phyloP scores from a whole-genome alignment of 2,113 vertebrate species.

The Periophthalmus modestus region DNA sequence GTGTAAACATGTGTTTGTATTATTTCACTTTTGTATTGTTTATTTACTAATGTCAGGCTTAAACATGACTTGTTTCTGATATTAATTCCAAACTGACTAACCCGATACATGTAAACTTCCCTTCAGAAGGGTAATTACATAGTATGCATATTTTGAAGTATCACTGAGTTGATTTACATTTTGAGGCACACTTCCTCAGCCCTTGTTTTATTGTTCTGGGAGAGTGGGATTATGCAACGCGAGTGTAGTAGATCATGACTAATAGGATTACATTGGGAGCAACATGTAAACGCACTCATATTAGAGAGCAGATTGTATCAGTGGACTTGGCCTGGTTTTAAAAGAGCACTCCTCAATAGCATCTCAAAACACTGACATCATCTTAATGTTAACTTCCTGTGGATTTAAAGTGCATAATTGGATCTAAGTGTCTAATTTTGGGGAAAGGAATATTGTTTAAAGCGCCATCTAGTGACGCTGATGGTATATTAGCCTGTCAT shows the following conservation, averaged over 20 bases:
- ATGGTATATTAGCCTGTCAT: neutral
- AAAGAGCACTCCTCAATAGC: constrained; percentile 18
- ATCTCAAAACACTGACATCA: constrained; percentile 29
- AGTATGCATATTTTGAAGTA: neutral
- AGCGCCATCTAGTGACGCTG: neutral
- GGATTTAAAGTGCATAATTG: constrained; percentile 41
- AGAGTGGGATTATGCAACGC: constrained; percentile 41
- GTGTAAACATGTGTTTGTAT: too few species aligned
- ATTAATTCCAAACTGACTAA: too few species aligned
- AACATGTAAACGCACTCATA: constrained; percentile 41
- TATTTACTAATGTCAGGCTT: too few species aligned
- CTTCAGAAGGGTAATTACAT: neutral
- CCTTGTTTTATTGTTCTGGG: constrained; percentile 9
- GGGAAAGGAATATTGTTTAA: neutral
- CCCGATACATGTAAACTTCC: neutral
- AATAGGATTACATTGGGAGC: constrained; percentile 46
- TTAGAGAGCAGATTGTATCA: constrained; percentile 30
- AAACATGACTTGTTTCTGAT: too few species aligned
- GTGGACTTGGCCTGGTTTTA: constrained; percentile 18
- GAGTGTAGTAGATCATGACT: constrained; percentile 44
- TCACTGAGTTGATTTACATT: neutral
- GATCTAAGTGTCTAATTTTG: constrained; percentile 21
- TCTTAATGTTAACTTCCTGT: constrained; percentile 28
- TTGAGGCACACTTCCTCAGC: neutral
- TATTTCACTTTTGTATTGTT: too few species aligned